These are phyloP conservation scores for Turritopsis dohrnii DNA, from an alignment of 30 jellyfish, hydroid and myxozoan genomes.

Conservation along the genomic window DNA sequence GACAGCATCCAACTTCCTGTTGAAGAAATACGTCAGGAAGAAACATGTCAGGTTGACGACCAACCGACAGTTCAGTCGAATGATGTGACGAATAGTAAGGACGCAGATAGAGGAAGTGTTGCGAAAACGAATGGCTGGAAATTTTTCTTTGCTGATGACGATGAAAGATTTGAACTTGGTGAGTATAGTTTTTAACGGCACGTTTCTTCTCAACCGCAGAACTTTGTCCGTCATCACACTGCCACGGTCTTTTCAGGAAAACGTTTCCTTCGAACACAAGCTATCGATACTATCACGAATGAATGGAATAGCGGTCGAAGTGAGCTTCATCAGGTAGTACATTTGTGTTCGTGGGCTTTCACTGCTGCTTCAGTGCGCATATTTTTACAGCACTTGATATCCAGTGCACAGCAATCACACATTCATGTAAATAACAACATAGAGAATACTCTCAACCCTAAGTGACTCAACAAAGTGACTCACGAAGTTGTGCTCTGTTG, in stretches of 20 bases:
- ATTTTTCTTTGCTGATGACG: constrained; percentile 49
- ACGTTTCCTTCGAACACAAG: constrained; percentile 13
- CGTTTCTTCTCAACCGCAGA: not conserved
- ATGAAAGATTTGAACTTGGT: constrained; percentile 37
- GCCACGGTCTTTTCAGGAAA: not conserved
- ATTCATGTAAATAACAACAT: no score
- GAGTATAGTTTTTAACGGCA: not conserved
- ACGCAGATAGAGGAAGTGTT: constrained; percentile 10
- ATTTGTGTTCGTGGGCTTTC: no score
- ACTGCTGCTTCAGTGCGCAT: no score
- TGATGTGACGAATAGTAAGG: not conserved
- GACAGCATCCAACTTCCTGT: not conserved
- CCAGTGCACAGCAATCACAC: no score
- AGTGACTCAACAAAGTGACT: no score
- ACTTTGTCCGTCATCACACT: not conserved
- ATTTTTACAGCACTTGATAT: no score
- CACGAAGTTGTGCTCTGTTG: no score
- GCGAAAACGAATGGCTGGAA: not conserved
- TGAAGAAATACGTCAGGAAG: not conserved
- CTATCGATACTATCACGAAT: constrained; percentile 12
- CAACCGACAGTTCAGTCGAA: not conserved
- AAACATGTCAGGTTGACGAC: not conserved
- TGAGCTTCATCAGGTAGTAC: constrained; percentile 13
- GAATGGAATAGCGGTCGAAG: constrained; percentile 25
- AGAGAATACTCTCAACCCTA: no score